phyloP scores from a whole-genome alignment of 2,888 invertebrate genomes.

The Sarcophaga variegata region DNA sequence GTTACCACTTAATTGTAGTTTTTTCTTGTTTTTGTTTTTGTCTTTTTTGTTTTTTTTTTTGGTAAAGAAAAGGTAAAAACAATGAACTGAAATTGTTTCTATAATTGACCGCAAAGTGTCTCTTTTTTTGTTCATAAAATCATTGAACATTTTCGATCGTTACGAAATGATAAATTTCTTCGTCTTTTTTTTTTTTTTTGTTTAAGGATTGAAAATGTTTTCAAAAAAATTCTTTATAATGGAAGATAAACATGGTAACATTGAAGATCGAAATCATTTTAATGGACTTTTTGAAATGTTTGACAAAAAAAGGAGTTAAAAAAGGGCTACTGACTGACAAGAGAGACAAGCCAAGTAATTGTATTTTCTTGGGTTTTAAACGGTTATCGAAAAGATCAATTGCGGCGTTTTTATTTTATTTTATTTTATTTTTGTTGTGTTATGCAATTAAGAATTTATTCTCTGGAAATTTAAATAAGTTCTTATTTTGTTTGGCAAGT shows the following conservation, averaged over 20 bases:
- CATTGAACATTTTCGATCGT: constrained; percentile 53
- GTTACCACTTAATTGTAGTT: constrained; percentile 14
- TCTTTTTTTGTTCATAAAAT: constrained; percentile 21
- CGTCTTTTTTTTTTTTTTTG: neutral
- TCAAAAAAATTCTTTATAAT: neutral
- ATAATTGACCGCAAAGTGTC: constrained; percentile 64
- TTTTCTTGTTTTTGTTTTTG: neutral
- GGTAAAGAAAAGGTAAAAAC: neutral
- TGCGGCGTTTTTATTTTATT: neutral
- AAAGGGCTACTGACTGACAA: neutral
- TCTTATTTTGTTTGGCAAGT: neutral
- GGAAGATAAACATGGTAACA: constrained; percentile 8
- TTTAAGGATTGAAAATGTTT: neutral
- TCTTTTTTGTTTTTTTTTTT: neutral
- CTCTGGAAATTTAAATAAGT: neutral
- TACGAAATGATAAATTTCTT: constrained; percentile 48
- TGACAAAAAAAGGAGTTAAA: constrained; percentile 1
- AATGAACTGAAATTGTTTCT: constrained; percentile 35
- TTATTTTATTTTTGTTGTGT: no score
- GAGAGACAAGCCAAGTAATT: neutral
- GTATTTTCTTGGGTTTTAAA: neutral
- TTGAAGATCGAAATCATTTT: constrained; percentile 31
- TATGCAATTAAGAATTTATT: neutral
- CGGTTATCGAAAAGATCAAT: neutral
- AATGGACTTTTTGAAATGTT: constrained; percentile 9